These are phyloP conservation scores for Acropora tenuis DNA, from an alignment of 64 coral and sea anemone species.

Conservation along the genomic window DNA sequence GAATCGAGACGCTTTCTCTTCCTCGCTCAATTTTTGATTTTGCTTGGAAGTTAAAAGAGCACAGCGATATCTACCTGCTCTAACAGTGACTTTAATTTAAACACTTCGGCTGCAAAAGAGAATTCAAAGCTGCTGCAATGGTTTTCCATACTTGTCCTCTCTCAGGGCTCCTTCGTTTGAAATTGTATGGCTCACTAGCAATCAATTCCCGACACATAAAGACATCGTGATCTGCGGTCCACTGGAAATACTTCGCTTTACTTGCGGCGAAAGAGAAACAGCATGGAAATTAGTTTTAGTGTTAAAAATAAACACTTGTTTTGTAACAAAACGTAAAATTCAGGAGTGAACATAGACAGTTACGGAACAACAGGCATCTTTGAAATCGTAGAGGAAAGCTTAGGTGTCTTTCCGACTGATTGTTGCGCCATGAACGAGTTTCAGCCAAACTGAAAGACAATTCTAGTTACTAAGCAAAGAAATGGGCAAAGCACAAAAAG, in stretches of 20 bases:
- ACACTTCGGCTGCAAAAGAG: constrained; percentile 35
- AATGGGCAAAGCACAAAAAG: too few relatives aligned
- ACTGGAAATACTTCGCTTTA: constrained; percentile 19
- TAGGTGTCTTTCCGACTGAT: too few relatives aligned
- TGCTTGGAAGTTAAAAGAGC: neutral
- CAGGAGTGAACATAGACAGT: neutral
- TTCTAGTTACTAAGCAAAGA: too few relatives aligned
- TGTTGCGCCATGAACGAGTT: too few relatives aligned
- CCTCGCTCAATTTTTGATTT: too few relatives aligned
- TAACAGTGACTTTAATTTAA: constrained; percentile 52
- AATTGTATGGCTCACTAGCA: constrained; percentile 43
- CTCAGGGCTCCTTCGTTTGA: constrained; percentile 32
- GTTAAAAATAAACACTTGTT: neutral
- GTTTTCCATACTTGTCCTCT: constrained; percentile 11
- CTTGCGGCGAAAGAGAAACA: neutral
- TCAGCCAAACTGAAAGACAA: too few relatives aligned
- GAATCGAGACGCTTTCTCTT: too few relatives aligned
- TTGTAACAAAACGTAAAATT: neutral
- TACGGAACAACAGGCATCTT: neutral
- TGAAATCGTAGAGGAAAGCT: too few relatives aligned
- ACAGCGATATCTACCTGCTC: constrained; percentile 53
- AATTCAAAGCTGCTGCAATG: constrained; percentile 53
- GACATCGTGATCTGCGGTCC: constrained; percentile 44
- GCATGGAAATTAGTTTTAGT: constrained; percentile 10
- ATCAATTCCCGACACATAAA: constrained; percentile 45